Base-by-base conservation (phyloP, 1,140 invertebrate genomes). In the Tetranychus cinnabarinus region DNA sequence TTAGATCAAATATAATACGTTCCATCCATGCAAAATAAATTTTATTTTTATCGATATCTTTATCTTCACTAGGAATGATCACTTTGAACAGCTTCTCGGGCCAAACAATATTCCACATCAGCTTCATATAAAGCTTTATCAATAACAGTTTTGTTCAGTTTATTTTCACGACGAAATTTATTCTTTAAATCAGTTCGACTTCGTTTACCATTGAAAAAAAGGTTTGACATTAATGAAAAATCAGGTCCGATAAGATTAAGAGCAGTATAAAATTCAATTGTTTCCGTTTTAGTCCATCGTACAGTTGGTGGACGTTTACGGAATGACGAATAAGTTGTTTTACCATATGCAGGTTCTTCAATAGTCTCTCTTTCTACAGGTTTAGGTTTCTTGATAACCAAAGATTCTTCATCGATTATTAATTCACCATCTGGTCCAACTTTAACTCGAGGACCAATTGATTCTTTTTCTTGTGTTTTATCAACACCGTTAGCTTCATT, bases 191-290 rank as follows among this genome's bases (percentile, higher is more conserved):
- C 86, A 50, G 79, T 72, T 4, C 88, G 73, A 1, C 79, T 81
- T 60, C 88, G 76, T 56, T 80, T 79, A 0, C 82, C 56, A 36
- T 56, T 56, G 31, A 58, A 82, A 72, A 91, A 89, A n/a, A 89
- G 72, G 57, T 78, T 77, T 59, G 80, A 75, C 86, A 93, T 91
- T 15, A 91, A 69, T 0, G 84, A 80, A 71, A 93, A 92, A 74
- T 92, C 88, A 0, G 88, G 88, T 0, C 89, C 88, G 59, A 90
- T 77, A 12, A 79, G 82, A 66, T 83, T 86, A 13, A 93, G 73
- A n/a, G 86, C 86, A 68, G 80, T 79, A 71, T 89, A 93, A 72
- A 93, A 93, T 64, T 81, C 80, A 2, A 86, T 72, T 0, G 87
- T 91, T 69, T 90, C 86, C 23, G 61, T 52, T 23, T 46, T 39